Conservation (phyloP, 2,888 invertebrate species). For the Sinelater perroti region DNA sequence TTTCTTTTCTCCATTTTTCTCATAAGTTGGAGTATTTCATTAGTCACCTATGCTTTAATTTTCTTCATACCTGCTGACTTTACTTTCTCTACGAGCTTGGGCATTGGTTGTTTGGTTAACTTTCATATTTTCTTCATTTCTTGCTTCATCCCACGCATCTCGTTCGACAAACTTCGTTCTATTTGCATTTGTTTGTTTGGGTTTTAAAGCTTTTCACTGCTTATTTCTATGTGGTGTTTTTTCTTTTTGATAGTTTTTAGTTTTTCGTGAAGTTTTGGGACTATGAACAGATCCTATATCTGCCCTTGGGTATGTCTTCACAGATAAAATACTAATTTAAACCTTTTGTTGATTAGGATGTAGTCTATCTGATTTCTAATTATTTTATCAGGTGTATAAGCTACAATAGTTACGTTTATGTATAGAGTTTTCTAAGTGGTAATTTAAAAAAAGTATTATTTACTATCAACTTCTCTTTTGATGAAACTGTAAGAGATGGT, state of each 20-base stretch:
- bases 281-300: neutral
- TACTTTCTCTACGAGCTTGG: conserved; percentile 5
- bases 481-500: conserved; percentile 7
- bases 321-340: conserved; percentile 5
- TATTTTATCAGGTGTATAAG: conserved; percentile 12
- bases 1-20: conserved; percentile 11
- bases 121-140: conserved; percentile 9
- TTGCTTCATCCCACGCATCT: neutral
- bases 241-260: conserved; percentile 11
- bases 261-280: conserved; percentile 9
- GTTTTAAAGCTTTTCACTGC: conserved; percentile 5
- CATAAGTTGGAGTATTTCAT: conserved; percentile 12
- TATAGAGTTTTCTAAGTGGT: conserved; percentile 8
- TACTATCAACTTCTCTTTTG: conserved; percentile 15
- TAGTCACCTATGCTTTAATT: conserved; percentile 3
- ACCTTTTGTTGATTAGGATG: conserved; percentile 22
- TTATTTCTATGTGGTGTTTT: neutral
- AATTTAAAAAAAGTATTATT: conserved; percentile 7
- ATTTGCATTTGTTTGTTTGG: conserved; percentile 5
- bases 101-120: conserved; percentile 4
- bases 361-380: conserved; percentile 14
- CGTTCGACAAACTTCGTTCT: conserved; percentile 3
- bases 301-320: conserved; percentile 2
- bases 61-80: conserved; percentile 4
- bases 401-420: neutral